These are phyloP conservation scores for Stegodyphus dumicola DNA, from an alignment of 1,140 invertebrate species.

Conservation along the genomic window DNA sequence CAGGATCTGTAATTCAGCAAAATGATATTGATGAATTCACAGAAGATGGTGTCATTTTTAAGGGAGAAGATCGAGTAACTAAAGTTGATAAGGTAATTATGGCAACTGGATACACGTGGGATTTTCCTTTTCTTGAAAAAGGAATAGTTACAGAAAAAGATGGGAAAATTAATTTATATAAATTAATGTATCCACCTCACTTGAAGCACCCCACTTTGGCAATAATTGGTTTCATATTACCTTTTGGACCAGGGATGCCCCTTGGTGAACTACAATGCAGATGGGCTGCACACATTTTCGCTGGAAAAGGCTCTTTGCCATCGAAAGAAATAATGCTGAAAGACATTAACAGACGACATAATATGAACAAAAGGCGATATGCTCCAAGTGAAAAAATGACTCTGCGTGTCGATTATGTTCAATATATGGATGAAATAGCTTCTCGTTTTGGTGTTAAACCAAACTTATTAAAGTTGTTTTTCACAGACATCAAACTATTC, in stretches of 20 bases:
- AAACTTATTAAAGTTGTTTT: conserved; percentile 44
- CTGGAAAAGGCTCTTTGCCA: conserved; percentile 54
- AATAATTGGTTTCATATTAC: conserved; percentile 72
- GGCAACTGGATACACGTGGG: conserved; percentile 68
- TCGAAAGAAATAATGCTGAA: conserved; percentile 41
- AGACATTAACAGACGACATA: conserved; percentile 61
- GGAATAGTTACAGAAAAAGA: conserved; percentile 50
- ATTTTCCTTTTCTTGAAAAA: conserved; percentile 67
- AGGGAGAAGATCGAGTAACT: conserved; percentile 60
- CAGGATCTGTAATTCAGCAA: conserved; percentile 68
- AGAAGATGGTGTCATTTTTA: conserved; percentile 66
- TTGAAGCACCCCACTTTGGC: conserved; percentile 66
- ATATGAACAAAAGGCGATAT: conserved; percentile 45
- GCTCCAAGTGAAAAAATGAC: conserved; percentile 40
- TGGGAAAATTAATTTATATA: conserved; percentile 69
- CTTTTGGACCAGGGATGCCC: conserved; percentile 71
- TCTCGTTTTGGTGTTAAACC: conserved; percentile 28
- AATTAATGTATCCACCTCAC: conserved; percentile 69
- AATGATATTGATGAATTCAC: conserved; percentile 66
- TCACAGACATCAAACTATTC: conserved; percentile 60
- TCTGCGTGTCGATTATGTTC: conserved; percentile 36
- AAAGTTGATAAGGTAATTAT: conserved; percentile 66
- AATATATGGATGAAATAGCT: conserved; percentile 56
- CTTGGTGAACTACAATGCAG: conserved; percentile 69
- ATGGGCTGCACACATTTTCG: conserved; percentile 56